Evolutionary conservation across 1,140 invertebrate genomes (phyloP).

Genomic region (Cherax quadricarinatus): DNA sequence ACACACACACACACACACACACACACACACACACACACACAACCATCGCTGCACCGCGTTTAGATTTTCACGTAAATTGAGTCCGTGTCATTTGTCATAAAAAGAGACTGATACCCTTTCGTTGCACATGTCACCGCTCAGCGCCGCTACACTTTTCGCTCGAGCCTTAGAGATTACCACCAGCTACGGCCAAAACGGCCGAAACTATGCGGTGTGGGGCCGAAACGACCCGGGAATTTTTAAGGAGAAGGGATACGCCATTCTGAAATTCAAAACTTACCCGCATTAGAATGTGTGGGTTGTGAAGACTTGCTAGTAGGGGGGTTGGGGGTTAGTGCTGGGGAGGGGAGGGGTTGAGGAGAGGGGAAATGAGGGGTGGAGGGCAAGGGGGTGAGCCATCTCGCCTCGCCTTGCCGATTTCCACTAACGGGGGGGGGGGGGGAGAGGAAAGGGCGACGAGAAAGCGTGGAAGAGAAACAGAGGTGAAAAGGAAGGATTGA

Average conservation of each 20-base stretch:
- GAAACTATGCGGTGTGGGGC: constrained; percentile 20
- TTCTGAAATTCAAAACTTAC: constrained; percentile 65
- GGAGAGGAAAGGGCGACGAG: not conserved
- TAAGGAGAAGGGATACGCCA: constrained; percentile 3
- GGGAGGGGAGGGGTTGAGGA: not conserved
- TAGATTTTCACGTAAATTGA: constrained; percentile 57
- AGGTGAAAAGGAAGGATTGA: not conserved
- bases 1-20: too few relatives aligned
- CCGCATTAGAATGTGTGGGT: constrained; percentile 56
- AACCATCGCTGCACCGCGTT: constrained; percentile 27
- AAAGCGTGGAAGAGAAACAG: not conserved
- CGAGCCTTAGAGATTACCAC: not conserved
- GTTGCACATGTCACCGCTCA: constrained; percentile 45
- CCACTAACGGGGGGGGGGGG: not conserved
- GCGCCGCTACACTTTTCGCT: constrained; percentile 6
- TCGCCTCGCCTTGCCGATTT: too few relatives aligned
- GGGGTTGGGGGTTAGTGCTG: not conserved
- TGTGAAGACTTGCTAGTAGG: constrained; percentile 2
- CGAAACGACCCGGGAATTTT: constrained; percentile 36
- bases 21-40: too few relatives aligned
- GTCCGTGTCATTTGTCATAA: constrained; percentile 58
- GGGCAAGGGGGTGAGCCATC: not conserved
- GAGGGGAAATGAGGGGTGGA: not conserved
- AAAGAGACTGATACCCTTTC: constrained; percentile 52
- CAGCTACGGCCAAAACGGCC: not conserved